These are phyloP conservation scores for Lamprologus callipterus DNA, from an alignment of 2,113 vertebrate genomes.

Conservation along the genomic window DNA sequence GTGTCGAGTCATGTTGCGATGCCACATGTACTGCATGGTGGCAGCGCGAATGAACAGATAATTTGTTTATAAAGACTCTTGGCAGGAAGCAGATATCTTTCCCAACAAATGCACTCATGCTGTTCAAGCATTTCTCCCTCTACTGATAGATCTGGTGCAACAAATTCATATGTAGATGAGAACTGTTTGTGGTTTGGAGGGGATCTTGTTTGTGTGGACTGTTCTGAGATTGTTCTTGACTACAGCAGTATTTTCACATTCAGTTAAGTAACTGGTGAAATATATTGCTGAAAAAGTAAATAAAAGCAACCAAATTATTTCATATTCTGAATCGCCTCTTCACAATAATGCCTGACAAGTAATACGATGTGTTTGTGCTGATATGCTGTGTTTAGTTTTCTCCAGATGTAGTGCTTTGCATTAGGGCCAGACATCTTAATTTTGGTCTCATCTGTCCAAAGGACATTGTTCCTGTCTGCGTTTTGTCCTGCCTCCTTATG, in stretches of 20 bases:
- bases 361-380: not conserved
- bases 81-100: not conserved
- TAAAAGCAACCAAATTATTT: not conserved
- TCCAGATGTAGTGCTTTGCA: not conserved
- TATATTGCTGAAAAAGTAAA: not conserved
- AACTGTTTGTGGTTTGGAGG: not conserved
- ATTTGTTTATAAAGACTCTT: not conserved
- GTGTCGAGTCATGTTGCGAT: not conserved
- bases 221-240: fast-evolving
- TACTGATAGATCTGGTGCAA: not conserved
- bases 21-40: not conserved
- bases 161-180: not conserved
- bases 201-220: not conserved
- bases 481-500: not conserved
- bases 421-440: not conserved
- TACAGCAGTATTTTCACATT: not conserved
- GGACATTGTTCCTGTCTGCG: not conserved
- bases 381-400: not conserved
- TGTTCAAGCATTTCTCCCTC: not conserved
- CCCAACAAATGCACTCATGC: not conserved
- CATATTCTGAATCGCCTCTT: not conserved
- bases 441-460: not conserved
- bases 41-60: conserved; percentile 1
- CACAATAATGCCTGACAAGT: not conserved
- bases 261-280: not conserved